Percentiles rank a stretch among this genome's conserved stretches.
Conservation (phyloP, 2,888 invertebrate genomes). For the Coremacera marginata region DNA sequence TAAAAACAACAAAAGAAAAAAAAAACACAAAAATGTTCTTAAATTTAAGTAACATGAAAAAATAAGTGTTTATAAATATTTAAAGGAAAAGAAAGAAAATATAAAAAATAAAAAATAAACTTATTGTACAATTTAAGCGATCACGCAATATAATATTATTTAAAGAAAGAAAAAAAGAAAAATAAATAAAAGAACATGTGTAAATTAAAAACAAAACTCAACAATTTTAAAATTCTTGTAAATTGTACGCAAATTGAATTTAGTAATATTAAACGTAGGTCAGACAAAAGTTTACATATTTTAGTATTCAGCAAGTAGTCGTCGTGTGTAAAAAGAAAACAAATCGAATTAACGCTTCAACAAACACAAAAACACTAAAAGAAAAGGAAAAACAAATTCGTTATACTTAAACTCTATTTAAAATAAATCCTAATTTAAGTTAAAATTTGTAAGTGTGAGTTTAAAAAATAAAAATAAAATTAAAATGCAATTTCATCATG, state of each 20-base stretch:
- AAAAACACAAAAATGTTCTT: conserved; percentile 6
- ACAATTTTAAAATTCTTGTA: conserved; percentile 25
- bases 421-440: background rate
- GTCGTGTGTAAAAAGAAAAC: background rate
- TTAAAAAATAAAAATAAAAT: background rate
- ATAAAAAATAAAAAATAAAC: background rate
- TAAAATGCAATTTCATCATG: background rate
- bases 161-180: background rate
- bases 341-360: conserved; percentile 2
- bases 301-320: conserved; percentile 3
- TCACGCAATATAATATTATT: background rate
- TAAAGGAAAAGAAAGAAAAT: background rate
- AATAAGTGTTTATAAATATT: background rate
- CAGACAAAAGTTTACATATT: background rate
- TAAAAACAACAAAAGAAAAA: conserved; percentile 8
- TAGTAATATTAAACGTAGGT: conserved; percentile 1
- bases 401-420: background rate
- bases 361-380: background rate
- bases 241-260: background rate
- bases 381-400: background rate
- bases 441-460: background rate
- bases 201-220: background rate
- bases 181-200: too few relatives aligned
- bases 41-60: conserved; percentile 6
- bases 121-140: conserved; percentile 1